Conservation (phyloP, 2,888 invertebrate species). For the Cantharis rufa region DNA sequence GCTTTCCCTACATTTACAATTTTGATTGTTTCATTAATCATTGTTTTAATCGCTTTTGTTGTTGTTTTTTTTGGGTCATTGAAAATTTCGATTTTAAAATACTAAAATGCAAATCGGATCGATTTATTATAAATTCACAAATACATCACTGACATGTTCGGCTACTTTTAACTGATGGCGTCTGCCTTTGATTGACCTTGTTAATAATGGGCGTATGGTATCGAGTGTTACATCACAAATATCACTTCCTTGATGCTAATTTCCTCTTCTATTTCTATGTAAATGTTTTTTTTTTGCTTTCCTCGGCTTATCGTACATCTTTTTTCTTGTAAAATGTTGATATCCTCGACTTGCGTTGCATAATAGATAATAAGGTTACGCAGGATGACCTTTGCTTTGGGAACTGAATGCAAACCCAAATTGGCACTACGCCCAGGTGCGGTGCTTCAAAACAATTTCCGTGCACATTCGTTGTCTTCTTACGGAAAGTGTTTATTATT, state of each 20-base stretch:
- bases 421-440: slow-evolving; percentile 8
- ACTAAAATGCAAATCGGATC: background rate
- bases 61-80: background rate
- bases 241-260: background rate
- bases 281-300: background rate
- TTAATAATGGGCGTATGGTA: slow-evolving; percentile 3
- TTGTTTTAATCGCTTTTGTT: background rate
- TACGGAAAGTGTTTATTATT: background rate
- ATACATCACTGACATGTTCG: background rate
- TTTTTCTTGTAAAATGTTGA: slow-evolving; percentile 3
- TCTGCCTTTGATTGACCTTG: slow-evolving; percentile 7
- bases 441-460: slow-evolving; percentile 5
- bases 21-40: background rate
- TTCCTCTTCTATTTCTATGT: background rate
- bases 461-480: background rate
- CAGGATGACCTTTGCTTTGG: slow-evolving; percentile 13
- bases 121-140: background rate
- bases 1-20: background rate
- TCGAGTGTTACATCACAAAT: slow-evolving; percentile 4
- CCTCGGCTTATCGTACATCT: background rate
- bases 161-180: background rate
- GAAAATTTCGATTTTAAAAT: background rate
- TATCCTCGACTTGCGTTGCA: slow-evolving; percentile 7
- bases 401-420: slow-evolving; percentile 8
- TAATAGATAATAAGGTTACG: slow-evolving; percentile 12